Percentiles rank a stretch among this genome's conserved stretches.
Evolutionary conservation across 2,797 vertebrate genomes (phyloP).

Genomic region (Cynopterus sphinx): DNA sequence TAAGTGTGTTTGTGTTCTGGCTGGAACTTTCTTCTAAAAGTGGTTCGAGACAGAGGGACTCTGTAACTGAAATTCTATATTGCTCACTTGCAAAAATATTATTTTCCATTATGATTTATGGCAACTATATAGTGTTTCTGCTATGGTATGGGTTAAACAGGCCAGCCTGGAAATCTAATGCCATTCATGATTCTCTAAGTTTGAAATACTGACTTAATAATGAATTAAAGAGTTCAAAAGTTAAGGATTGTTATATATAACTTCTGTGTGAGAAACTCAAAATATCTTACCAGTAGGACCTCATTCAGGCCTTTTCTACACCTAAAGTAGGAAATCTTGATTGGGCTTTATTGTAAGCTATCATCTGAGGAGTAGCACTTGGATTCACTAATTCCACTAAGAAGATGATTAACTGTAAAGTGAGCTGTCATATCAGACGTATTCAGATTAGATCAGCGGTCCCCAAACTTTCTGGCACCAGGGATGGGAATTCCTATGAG

Average conservation of each 20-base stretch:
- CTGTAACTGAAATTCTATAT: not conserved
- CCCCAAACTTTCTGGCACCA: too few relatives aligned
- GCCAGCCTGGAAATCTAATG: constrained; percentile 35
- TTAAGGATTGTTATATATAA: not conserved
- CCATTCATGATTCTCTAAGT: not conserved
- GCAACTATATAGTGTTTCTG: not conserved
- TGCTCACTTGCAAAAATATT: not conserved
- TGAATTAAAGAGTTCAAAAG: constrained; percentile 23
- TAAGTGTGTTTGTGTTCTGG: not conserved
- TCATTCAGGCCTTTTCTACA: not conserved
- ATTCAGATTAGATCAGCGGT: not conserved
- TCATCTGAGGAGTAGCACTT: not conserved
- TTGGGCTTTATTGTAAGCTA: not conserved
- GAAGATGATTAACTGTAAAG: not conserved
- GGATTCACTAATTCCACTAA: not conserved
- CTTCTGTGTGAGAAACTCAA: constrained; percentile 32
- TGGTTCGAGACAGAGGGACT: not conserved
- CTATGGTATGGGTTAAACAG: not conserved
- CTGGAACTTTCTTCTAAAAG: not conserved
- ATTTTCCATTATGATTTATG: constrained; percentile 6
- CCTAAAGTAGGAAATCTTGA: not conserved
- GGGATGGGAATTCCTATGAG: too few relatives aligned
- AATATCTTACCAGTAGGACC: not conserved
- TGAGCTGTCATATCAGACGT: not conserved
- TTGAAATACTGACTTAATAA: constrained; percentile 49